phyloP scores from a whole-genome alignment of 2,113 vertebrate genomes.

The Madoqua kirkii region DNA sequence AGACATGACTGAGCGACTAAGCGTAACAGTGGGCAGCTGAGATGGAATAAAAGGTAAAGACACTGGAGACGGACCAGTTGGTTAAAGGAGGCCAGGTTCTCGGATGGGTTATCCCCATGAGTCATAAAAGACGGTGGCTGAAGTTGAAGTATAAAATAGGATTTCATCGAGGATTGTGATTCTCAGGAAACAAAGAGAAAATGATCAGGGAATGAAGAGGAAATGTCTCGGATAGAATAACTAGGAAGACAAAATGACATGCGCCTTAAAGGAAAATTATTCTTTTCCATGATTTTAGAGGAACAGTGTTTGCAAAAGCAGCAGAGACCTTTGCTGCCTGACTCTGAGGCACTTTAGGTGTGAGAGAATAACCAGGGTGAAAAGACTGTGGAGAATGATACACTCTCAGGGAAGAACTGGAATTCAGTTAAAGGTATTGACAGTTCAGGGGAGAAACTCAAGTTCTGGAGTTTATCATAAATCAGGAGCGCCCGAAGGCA shows the following conservation, averaged over 20 bases:
- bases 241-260: not conserved
- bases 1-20: not conserved
- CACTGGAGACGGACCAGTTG: not conserved
- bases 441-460: not conserved
- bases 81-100: not conserved
- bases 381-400: not conserved
- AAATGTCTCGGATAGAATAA: not conserved
- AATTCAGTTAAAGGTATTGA: not conserved
- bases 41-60: not conserved
- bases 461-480: not conserved
- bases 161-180: not conserved
- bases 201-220: not conserved
- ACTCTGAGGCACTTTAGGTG: not conserved
- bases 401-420: not conserved
- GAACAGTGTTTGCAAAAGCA: not conserved
- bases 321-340: not conserved
- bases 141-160: not conserved
- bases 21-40: not conserved
- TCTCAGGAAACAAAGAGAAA: not conserved
- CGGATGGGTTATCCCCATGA: not conserved
- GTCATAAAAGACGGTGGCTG: not conserved
- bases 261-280: not conserved
- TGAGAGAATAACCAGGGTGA: not conserved
- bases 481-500: not conserved
- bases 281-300: not conserved